Percentiles rank a stretch among this genome's conserved stretches.
Evolutionary conservation across 2,888 invertebrate genomes (phyloP).

Genomic region (Stenodema calcarata): DNA sequence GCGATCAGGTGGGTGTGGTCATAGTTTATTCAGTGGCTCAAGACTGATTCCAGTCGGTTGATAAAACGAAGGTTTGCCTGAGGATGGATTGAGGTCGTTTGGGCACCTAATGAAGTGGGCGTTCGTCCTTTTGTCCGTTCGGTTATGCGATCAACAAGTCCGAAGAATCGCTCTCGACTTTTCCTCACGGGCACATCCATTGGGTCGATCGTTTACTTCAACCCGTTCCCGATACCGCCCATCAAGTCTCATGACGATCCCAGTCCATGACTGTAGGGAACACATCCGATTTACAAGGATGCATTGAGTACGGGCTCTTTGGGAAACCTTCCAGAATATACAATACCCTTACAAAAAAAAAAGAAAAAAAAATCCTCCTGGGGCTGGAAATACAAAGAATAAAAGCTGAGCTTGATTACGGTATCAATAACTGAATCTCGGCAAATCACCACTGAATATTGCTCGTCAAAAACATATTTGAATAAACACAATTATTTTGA

Average conservation of each 20-base stretch:
- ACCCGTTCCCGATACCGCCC: neutral
- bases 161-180: neutral
- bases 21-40: neutral
- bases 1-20: neutral
- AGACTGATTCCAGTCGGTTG: neutral
- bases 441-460: too few relatives aligned
- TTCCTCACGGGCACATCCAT: neutral
- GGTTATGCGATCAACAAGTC: neutral
- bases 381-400: too few relatives aligned
- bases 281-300: too few relatives aligned
- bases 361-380: too few relatives aligned
- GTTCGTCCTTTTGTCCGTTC: neutral
- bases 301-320: too few relatives aligned
- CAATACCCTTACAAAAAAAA: too few relatives aligned
- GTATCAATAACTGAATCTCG: too few relatives aligned
- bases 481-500: too few relatives aligned
- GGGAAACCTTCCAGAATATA: too few relatives aligned
- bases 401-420: too few relatives aligned
- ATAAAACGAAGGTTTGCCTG: neutral
- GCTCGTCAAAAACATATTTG: too few relatives aligned
- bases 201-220: neutral
- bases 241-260: neutral
- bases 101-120: neutral
- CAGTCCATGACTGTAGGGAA: too few relatives aligned
- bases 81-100: neutral